Percentiles rank a stretch among this genome's conserved stretches.
These are phyloP conservation scores for Bujurquina vittata DNA, from an alignment of 2,113 vertebrate genomes.

Conservation along the genomic window DNA sequence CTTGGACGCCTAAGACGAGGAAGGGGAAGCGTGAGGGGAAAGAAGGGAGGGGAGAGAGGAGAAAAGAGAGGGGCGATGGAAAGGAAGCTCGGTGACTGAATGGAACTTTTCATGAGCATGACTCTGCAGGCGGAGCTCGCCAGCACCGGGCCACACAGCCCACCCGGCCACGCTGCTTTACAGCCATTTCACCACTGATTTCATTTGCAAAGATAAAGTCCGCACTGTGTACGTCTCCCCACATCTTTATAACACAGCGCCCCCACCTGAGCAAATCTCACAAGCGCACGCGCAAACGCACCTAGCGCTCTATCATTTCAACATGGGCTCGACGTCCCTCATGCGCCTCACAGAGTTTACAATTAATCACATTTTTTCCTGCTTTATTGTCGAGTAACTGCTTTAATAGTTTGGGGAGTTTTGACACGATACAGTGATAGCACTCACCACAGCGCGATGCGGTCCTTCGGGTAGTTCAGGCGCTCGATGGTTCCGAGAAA, in stretches of 20 bases:
- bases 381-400: neutral
- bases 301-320: neutral
- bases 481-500: slow-evolving; percentile 85
- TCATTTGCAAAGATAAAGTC: neutral
- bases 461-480: slow-evolving; percentile 85
- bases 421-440: neutral
- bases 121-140: neutral
- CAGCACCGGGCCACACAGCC: neutral
- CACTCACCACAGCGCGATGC: slow-evolving; percentile 87
- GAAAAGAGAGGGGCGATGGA: neutral
- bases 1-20: slow-evolving; percentile 5
- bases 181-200: neutral
- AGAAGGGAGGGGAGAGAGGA: neutral
- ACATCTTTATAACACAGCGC: slow-evolving; percentile 19
- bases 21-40: slow-evolving; percentile 11
- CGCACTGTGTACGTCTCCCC: neutral
- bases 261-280: slow-evolving; percentile 1
- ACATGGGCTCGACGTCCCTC: neutral
- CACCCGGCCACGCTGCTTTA: neutral
- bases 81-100: slow-evolving; percentile 47
- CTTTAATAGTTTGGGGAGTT: neutral
- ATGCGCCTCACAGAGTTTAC: neutral
- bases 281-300: neutral
- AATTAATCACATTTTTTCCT: neutral
- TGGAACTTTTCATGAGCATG: slow-evolving; percentile 58